Conservation (phyloP, 2,797 vertebrate species). For the Enteromius viviparus region DNA sequence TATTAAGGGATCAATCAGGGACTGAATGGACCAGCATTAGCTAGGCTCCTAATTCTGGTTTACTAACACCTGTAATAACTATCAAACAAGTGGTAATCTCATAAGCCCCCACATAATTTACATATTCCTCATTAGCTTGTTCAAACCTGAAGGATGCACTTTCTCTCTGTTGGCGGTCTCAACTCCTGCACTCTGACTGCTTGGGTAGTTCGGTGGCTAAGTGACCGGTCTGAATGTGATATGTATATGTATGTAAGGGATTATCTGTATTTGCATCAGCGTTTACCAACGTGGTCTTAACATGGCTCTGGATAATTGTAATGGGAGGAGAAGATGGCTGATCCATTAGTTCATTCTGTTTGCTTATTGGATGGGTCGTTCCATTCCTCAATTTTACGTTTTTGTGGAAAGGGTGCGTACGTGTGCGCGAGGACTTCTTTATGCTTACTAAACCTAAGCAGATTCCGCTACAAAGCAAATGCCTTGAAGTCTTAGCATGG, state of each 20-base stretch:
- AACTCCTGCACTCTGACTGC: constrained; percentile 75
- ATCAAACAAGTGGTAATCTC: constrained; percentile 84
- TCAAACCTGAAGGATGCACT: constrained; percentile 78
- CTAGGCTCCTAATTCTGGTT: constrained; percentile 74
- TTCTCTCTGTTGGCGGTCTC: constrained; percentile 78
- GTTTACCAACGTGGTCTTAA: constrained; percentile 81
- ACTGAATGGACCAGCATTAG: constrained; percentile 78
- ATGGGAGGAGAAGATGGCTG: constrained; percentile 83
- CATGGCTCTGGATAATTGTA: constrained; percentile 85
- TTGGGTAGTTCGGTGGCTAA: constrained; percentile 87
- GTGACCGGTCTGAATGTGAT: constrained; percentile 81
- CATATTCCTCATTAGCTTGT: constrained; percentile 88
- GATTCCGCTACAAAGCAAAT: constrained; percentile 82
- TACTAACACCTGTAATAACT: constrained; percentile 88
- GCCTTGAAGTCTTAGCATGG: constrained; percentile 67
- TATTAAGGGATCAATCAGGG: constrained; percentile 66
- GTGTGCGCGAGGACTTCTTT: constrained; percentile 70
- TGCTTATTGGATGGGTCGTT: constrained; percentile 80
- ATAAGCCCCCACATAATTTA: constrained; percentile 84
- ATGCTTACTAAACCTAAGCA: constrained; percentile 76
- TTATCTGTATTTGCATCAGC: constrained; percentile 83
- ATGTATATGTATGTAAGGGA: constrained; percentile 88
- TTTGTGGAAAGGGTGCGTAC: constrained; percentile 75
- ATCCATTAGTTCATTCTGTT: constrained; percentile 87
- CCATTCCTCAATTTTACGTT: constrained; percentile 81